Conservation (phyloP, 35 echinoderm and acorn worm genomes). For the Apostichopus japonicus region DNA sequence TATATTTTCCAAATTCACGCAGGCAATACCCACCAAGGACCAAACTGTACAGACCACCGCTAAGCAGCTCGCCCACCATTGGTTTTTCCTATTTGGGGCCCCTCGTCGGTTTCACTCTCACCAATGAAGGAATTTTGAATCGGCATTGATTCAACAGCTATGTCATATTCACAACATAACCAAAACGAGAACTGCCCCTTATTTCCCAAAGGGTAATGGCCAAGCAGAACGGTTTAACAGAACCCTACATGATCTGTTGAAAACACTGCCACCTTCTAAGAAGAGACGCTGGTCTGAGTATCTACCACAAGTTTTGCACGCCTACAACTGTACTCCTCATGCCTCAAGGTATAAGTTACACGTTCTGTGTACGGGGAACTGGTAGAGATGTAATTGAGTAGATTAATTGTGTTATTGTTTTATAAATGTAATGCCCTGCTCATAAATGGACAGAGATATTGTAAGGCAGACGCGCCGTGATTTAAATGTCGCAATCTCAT, state of each 20-base stretch:
- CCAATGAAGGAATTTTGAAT: slow-evolving; percentile 43
- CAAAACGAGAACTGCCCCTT: slow-evolving; percentile 41
- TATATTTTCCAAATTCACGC: too few relatives aligned
- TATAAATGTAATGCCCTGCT: too few relatives aligned
- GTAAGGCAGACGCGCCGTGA: too few relatives aligned
- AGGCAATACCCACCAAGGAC: not conserved
- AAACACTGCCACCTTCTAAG: slow-evolving; percentile 14
- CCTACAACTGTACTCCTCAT: slow-evolving; percentile 57
- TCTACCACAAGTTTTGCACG: slow-evolving; percentile 52
- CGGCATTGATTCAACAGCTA: not conserved
- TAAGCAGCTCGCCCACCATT: too few relatives aligned
- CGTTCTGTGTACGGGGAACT: too few relatives aligned
- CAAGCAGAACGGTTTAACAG: slow-evolving; percentile 64
- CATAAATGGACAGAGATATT: too few relatives aligned
- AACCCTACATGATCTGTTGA: slow-evolving; percentile 46
- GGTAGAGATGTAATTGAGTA: too few relatives aligned
- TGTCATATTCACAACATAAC: slow-evolving; percentile 38
- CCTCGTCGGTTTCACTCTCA: slow-evolving; percentile 19
- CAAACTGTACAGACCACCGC: too few relatives aligned
- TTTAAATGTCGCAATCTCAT: too few relatives aligned
- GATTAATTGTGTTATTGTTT: too few relatives aligned
- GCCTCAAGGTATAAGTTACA: too few relatives aligned
- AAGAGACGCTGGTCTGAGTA: slow-evolving; percentile 47
- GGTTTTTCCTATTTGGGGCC: too few relatives aligned
- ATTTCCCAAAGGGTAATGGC: slow-evolving; percentile 66